Conservation (phyloP, 2,888 invertebrate genomes). For the Heliconius erato region DNA sequence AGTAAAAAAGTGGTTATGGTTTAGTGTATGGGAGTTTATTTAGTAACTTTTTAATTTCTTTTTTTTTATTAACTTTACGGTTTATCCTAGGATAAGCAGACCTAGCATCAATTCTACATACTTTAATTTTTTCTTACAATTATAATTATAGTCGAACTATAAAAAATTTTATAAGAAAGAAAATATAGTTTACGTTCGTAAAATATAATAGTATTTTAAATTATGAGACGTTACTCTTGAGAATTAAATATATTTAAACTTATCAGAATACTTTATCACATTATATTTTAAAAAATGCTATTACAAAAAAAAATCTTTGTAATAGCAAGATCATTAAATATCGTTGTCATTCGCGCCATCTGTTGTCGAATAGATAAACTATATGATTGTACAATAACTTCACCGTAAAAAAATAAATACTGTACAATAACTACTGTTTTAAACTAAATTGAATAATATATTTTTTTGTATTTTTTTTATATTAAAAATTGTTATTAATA, state of each 20-base stretch:
- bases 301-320: background rate
- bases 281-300: background rate
- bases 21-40: too few relatives aligned
- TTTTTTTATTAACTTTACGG: too few relatives aligned
- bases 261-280: background rate
- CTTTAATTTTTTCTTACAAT: too few relatives aligned
- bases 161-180: too few relatives aligned
- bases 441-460: background rate
- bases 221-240: background rate
- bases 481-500: background rate
- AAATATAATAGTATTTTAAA: background rate
- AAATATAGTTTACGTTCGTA: background rate
- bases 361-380: slow-evolving; percentile 66
- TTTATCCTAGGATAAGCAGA: too few relatives aligned
- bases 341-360: slow-evolving; percentile 63
- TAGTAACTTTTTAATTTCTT: too few relatives aligned
- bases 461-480: background rate
- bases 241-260: background rate
- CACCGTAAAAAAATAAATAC: background rate
- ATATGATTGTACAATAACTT: background rate
- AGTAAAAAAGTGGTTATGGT: too few relatives aligned
- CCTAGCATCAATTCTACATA: too few relatives aligned
- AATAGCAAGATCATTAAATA: background rate
- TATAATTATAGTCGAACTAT: too few relatives aligned
- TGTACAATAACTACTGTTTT: background rate